These are phyloP conservation scores for Agrenia bidenticulata DNA, from an alignment of 2,888 invertebrate species.

Conservation along the genomic window DNA sequence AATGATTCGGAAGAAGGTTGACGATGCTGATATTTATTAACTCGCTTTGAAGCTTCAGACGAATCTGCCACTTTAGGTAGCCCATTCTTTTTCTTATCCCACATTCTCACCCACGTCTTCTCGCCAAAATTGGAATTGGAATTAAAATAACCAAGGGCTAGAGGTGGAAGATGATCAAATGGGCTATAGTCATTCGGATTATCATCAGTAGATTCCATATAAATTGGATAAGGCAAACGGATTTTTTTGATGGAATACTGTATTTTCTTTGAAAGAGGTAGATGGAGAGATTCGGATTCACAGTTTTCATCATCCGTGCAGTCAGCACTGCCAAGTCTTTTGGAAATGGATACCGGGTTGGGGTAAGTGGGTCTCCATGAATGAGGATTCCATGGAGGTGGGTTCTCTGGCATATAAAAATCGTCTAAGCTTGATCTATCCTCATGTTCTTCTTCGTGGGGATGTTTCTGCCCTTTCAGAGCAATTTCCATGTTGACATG, in stretches of 20 bases:
- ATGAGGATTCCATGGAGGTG: constrained; percentile 2
- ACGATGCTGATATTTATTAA: background rate
- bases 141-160: background rate
- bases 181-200: constrained; percentile 31
- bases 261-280: background rate
- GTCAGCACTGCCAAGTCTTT: background rate
- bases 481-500: constrained; percentile 39
- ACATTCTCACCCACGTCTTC: constrained; percentile 40
- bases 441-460: background rate
- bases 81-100: constrained; percentile 38
- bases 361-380: background rate
- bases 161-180: constrained; percentile 29
- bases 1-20: too few relatives aligned
- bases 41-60: constrained; percentile 8
- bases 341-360: background rate
- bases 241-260: background rate
- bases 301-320: background rate
- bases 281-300: background rate
- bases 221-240: constrained; percentile 30
- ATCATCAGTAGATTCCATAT: constrained; percentile 30
- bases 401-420: too few relatives aligned
- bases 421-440: background rate
- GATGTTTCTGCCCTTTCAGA: constrained; percentile 27
- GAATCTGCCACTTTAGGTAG: constrained; percentile 20
- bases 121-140: constrained; percentile 30